phyloP scores from a whole-genome alignment of 2,797 vertebrate genomes.

The Gastrophryne carolinensis region DNA sequence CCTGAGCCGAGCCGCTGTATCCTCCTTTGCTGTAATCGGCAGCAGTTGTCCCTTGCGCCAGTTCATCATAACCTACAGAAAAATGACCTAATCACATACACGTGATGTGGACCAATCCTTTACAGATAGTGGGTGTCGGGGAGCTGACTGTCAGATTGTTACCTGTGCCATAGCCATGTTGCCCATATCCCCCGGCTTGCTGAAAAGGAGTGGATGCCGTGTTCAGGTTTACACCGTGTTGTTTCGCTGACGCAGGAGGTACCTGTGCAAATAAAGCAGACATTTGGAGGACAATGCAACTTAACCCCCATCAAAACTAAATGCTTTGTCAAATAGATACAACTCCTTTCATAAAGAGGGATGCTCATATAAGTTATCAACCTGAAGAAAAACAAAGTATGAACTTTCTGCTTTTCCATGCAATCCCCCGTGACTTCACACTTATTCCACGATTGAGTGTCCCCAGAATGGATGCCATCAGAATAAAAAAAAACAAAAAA shows the following conservation, averaged over 20 bases:
- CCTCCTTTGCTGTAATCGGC: conserved; percentile 92
- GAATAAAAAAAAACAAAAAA: too few species aligned
- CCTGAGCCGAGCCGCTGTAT: conserved; percentile 87
- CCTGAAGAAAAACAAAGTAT: too few species aligned
- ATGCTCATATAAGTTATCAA: too few species aligned
- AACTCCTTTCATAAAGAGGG: too few species aligned
- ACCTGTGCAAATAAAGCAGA: conserved; percentile 71
- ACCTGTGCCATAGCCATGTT: conserved; percentile 90
- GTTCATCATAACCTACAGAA: conserved; percentile 87
- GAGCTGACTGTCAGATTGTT: background rate
- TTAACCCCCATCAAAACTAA: too few species aligned
- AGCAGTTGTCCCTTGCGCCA: conserved; percentile 84
- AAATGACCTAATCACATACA: accelerated
- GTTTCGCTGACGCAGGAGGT: conserved; percentile 89
- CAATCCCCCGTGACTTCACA: too few species aligned
- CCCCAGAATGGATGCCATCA: too few species aligned
- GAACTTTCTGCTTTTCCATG: too few species aligned
- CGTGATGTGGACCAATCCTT: background rate
- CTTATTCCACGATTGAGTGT: too few species aligned
- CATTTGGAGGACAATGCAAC: too few species aligned
- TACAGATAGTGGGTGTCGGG: background rate
- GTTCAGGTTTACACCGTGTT: conserved; percentile 83
- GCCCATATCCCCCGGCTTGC: conserved; percentile 84
- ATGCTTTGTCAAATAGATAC: too few species aligned
- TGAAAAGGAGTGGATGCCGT: conserved; percentile 84